Conservation (phyloP, 2,888 invertebrate species). For the Agonopterix heracliana region DNA sequence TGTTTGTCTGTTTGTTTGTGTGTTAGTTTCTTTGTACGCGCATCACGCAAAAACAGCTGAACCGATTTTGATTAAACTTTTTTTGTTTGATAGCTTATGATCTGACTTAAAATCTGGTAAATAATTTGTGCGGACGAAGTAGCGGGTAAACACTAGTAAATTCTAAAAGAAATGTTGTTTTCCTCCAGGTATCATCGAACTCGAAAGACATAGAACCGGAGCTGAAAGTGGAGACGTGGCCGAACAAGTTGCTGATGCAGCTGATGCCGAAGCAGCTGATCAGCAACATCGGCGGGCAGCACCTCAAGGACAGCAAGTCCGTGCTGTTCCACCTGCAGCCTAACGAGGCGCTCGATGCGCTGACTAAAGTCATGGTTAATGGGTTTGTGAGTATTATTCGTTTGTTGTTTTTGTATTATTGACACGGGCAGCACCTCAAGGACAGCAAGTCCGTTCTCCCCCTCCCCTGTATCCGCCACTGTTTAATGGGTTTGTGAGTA, state of each 20-base stretch:
- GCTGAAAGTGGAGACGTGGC: constrained; percentile 96
- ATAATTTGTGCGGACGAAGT: too few relatives aligned
- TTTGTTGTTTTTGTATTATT: constrained; percentile 1
- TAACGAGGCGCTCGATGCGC: constrained; percentile 89
- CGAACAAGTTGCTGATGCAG: constrained; percentile 93
- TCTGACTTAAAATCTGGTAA: too few relatives aligned
- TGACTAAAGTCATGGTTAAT: constrained; percentile 94
- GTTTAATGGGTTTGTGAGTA: constrained; percentile 92
- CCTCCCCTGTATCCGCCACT: constrained; percentile 88
- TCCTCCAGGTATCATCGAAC: constrained; percentile 68
- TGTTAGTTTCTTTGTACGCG: too few relatives aligned
- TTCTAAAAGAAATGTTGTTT: neutral
- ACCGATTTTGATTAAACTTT: too few relatives aligned
- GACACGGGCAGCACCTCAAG: constrained; percentile 84
- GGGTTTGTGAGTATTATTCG: constrained; percentile 85
- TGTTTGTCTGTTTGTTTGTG: too few relatives aligned
- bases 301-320: constrained; percentile 93
- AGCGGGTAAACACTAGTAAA: too few relatives aligned
- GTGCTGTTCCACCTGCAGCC: constrained; percentile 92
- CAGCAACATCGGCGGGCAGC: constrained; percentile 91
- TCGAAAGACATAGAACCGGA: constrained; percentile 92
- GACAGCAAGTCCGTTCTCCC: constrained; percentile 96
- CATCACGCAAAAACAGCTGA: too few relatives aligned
- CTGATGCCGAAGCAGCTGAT: constrained; percentile 95
- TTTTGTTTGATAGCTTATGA: too few relatives aligned